Conservation (phyloP, 2,888 invertebrate genomes). For the Epinotia ramella region DNA sequence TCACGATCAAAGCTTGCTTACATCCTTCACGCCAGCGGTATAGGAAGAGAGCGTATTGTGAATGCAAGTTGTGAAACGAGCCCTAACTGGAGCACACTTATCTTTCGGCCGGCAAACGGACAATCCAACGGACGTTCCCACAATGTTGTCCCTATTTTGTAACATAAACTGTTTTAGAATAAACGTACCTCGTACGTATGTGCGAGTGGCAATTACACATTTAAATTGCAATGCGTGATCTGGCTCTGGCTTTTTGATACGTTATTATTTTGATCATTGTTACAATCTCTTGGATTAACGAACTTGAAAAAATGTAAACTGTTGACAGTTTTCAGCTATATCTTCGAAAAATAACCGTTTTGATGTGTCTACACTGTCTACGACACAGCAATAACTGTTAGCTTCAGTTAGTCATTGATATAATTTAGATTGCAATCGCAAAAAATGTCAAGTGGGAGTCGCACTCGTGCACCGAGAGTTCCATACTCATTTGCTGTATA, state of each 20-base stretch:
- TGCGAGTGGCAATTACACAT: not conserved
- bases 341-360: too few relatives aligned
- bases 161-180: slow-evolving; percentile 2
- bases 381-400: too few relatives aligned
- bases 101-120: slow-evolving; percentile 23
- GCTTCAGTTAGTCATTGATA: too few relatives aligned
- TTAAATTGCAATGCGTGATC: not conserved
- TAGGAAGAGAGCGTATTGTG: slow-evolving; percentile 43
- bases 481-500: too few relatives aligned
- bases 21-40: not conserved
- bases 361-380: too few relatives aligned
- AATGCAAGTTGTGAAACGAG: slow-evolving; percentile 32
- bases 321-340: too few relatives aligned
- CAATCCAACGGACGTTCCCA: slow-evolving; percentile 31
- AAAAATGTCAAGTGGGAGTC: too few relatives aligned
- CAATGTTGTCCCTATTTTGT: slow-evolving; percentile 9
- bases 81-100: slow-evolving; percentile 39
- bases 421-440: not conserved
- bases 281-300: not conserved
- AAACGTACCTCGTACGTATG: not conserved
- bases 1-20: slow-evolving; percentile 25
- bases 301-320: not conserved
- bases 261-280: not conserved
- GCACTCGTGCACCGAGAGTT: too few relatives aligned
- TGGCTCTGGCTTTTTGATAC: not conserved